Conservation (phyloP, 2,888 invertebrate genomes). For the Volucella inanis region DNA sequence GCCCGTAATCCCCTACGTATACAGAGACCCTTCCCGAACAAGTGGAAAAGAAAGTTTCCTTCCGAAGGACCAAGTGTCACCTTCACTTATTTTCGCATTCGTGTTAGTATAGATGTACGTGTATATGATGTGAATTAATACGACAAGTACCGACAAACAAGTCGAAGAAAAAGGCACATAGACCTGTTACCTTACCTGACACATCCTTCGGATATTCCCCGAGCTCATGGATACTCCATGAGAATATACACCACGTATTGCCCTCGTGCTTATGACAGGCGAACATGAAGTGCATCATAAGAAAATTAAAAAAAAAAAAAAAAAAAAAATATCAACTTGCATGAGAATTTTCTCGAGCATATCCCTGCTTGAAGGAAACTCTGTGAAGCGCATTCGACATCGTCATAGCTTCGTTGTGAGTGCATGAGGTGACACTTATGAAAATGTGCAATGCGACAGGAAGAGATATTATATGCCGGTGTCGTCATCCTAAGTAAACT, state of each 20-base stretch:
- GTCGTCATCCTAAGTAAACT: constrained; percentile 38
- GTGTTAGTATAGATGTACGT: neutral
- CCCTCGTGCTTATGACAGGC: constrained; percentile 41
- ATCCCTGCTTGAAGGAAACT: constrained; percentile 4
- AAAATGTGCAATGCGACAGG: constrained; percentile 16
- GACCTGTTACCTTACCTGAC: constrained; percentile 28
- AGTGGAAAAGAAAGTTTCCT: constrained; percentile 10
- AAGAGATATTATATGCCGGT: neutral
- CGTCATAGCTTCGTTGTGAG: neutral
- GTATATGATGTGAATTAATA: constrained; percentile 22
- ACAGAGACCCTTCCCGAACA: neutral
- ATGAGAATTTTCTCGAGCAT: neutral
- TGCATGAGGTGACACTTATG: neutral
- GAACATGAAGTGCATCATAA: constrained; percentile 38
- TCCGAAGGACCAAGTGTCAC: constrained; percentile 9
- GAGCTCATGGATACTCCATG: constrained; percentile 23
- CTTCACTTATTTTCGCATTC: neutral
- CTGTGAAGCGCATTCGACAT: constrained; percentile 5
- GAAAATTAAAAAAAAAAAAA: neutral
- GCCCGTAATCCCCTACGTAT: too few relatives aligned
- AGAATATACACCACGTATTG: constrained; percentile 41
- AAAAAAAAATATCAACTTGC: neutral
- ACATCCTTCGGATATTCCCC: constrained; percentile 6
- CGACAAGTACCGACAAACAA: neutral
- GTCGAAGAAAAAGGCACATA: neutral